Conservation (phyloP, 2,888 invertebrate genomes). For the Eilema depressum region DNA sequence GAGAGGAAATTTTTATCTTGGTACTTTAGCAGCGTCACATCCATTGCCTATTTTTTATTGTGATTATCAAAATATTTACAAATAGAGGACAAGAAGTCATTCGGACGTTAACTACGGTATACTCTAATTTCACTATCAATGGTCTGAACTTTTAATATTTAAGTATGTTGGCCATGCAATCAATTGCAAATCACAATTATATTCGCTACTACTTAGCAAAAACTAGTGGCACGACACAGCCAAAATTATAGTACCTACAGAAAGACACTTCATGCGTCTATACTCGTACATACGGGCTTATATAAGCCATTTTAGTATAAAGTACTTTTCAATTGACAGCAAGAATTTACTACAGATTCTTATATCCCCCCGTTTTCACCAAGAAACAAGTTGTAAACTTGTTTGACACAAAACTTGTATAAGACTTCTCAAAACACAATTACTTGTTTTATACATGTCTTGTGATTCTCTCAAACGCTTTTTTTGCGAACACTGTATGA, state of each 20-base stretch:
- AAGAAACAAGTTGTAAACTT: too few relatives aligned
- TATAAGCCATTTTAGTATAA: background rate
- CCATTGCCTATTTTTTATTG: background rate
- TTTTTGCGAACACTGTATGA: too few relatives aligned
- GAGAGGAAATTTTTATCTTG: background rate
- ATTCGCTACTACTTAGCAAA: slow-evolving; percentile 42
- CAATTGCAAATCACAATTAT: slow-evolving; percentile 17
- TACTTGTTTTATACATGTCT: too few relatives aligned
- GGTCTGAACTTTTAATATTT: slow-evolving; percentile 18
- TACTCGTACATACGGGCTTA: background rate
- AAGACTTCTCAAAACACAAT: too few relatives aligned
- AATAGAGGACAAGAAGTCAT: background rate
- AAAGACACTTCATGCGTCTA: background rate
- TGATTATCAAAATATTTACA: slow-evolving; percentile 8
- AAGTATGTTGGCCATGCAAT: slow-evolving; percentile 50
- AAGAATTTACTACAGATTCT: background rate
- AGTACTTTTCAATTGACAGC: background rate
- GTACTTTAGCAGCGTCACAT: background rate
- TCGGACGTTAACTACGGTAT: background rate
- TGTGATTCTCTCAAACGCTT: too few relatives aligned
- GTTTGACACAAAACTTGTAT: too few relatives aligned
- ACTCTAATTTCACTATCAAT: background rate
- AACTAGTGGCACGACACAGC: slow-evolving; percentile 63
- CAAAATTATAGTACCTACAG: slow-evolving; percentile 58
- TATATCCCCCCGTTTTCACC: too few relatives aligned